These are phyloP conservation scores for Brienomyrus longianalis DNA, from an alignment of 2,113 vertebrate species.

Conservation along the genomic window DNA sequence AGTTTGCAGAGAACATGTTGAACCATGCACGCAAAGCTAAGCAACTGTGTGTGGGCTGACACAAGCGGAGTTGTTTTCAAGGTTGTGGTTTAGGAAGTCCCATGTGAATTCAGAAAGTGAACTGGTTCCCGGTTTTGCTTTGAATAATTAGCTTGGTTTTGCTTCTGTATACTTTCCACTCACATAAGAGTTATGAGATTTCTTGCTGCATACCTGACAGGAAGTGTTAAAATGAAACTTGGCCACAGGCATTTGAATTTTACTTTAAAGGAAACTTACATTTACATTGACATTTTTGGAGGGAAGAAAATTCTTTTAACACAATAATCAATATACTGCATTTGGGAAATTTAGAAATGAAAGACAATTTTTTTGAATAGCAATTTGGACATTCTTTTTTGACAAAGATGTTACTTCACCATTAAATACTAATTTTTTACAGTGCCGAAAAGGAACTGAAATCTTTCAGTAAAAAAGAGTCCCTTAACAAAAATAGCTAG, in stretches of 20 bases:
- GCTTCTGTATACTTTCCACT: constrained; percentile 12
- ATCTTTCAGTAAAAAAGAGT: background rate
- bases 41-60: background rate
- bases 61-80: background rate
- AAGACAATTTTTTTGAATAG: background rate
- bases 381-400: background rate
- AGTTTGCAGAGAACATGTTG: background rate
- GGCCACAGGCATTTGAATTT: background rate
- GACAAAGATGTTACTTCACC: background rate
- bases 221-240: background rate
- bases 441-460: constrained; percentile 1
- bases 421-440: background rate
- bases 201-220: background rate
- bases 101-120: constrained; percentile 21
- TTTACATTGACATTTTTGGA: background rate
- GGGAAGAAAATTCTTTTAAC: background rate
- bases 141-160: constrained; percentile 9
- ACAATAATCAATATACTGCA: background rate
- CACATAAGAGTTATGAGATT: background rate
- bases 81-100: background rate
- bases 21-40: background rate
- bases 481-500: background rate
- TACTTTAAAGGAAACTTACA: background rate
- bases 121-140: constrained; percentile 17
- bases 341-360: background rate